Evolutionary conservation across 2,113 vertebrate species (phyloP).

Genomic region (Turnix velox): DNA sequence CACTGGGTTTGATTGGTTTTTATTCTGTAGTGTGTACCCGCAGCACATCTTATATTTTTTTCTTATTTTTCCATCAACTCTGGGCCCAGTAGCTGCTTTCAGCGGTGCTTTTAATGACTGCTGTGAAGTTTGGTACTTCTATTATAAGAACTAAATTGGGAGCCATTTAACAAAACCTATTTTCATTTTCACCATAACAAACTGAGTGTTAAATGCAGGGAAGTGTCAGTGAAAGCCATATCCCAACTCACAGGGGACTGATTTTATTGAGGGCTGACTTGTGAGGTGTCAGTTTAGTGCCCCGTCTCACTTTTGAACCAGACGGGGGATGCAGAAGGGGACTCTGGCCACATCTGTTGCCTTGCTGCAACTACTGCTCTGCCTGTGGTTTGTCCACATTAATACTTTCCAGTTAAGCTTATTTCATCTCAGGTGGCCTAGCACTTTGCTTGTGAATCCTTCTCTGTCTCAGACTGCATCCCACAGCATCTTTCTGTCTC

Average conservation of each 20-base stretch:
- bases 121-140: constrained; percentile 14
- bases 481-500: background rate
- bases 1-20: background rate
- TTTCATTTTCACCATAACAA: background rate
- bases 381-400: background rate
- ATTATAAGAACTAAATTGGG: background rate
- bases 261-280: background rate
- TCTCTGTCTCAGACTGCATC: background rate
- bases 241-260: background rate
- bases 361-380: background rate
- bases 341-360: background rate
- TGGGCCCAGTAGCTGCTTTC: background rate
- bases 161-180: background rate
- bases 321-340: background rate
- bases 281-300: background rate
- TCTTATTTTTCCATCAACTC: background rate
- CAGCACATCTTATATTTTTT: background rate
- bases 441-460: background rate
- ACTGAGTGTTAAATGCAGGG: background rate
- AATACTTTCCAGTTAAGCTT: background rate
- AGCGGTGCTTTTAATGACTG: background rate
- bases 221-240: background rate
- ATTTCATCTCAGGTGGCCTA: background rate
- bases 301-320: accelerated
- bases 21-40: background rate